A percentile compares a stretch with the other conserved stretches of the same genome.
phyloP scores from a whole-genome alignment of 2,797 vertebrate genomes.

The Galago senegalensis region DNA sequence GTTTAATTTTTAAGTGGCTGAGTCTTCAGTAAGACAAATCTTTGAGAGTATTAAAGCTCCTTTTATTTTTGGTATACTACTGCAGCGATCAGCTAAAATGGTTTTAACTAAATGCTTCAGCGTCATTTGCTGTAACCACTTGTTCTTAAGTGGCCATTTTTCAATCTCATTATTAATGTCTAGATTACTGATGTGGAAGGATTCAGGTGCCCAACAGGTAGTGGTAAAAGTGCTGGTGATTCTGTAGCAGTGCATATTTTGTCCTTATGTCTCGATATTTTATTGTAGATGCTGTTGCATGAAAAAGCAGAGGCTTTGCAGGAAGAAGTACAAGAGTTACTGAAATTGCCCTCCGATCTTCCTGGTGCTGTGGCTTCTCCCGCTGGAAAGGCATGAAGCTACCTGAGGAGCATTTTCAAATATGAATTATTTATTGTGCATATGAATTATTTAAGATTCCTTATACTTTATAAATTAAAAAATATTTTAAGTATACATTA shows the following conservation, averaged over 20 bases:
- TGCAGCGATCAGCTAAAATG: constrained; percentile 64
- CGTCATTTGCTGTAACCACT: constrained; percentile 40
- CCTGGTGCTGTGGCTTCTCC: constrained; percentile 79
- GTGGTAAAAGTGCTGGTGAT: background rate
- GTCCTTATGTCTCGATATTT: constrained; percentile 50
- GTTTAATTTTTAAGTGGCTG: constrained; percentile 68
- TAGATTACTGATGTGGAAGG: background rate
- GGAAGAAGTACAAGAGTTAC: constrained; percentile 95
- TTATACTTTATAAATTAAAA: constrained; percentile 76
- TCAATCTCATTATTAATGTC: background rate
- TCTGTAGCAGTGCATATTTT: constrained; percentile 33
- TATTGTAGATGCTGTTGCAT: constrained; percentile 94
- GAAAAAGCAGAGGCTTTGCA: constrained; percentile 96
- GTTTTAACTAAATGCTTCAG: constrained; percentile 32
- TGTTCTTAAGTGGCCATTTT: constrained; percentile 67
- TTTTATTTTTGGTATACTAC: constrained; percentile 41
- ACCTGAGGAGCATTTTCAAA: background rate
- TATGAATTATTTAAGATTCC: constrained; percentile 72
- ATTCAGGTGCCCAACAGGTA: background rate
- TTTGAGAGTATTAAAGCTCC: constrained; percentile 28
- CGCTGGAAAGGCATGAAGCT: constrained; percentile 48
- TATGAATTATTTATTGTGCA: constrained; percentile 74
- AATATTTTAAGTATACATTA: constrained; percentile 67
- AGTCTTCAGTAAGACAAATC: constrained; percentile 68
- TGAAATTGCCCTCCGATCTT: constrained; percentile 92